These are phyloP conservation scores for Suricata suricatta DNA, from an alignment of 2,113 vertebrate species.

Conservation along the genomic window DNA sequence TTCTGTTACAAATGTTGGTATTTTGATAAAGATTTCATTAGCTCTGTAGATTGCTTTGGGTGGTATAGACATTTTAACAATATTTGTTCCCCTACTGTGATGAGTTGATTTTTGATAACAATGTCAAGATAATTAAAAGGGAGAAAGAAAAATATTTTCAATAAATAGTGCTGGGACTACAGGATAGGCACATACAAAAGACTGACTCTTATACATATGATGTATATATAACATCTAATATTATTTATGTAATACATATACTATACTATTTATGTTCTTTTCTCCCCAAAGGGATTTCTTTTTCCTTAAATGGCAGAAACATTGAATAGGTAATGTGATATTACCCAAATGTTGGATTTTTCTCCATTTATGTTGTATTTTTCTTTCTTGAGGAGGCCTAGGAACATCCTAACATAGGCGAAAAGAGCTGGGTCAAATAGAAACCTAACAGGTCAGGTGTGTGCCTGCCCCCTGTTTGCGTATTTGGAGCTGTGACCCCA, in stretches of 20 bases:
- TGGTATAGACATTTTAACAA: neutral
- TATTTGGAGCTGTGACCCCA: neutral
- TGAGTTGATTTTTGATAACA: neutral
- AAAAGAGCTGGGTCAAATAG: neutral
- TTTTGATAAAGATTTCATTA: neutral
- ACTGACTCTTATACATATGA: neutral
- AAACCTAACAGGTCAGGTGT: neutral
- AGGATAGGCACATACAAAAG: neutral
- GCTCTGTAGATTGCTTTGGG: neutral
- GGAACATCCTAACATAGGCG: neutral
- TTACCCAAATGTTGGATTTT: neutral
- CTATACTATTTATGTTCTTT: neutral
- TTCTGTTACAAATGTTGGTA: neutral
- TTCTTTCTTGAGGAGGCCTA: neutral
- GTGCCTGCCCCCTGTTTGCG: neutral
- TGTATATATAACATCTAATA: neutral
- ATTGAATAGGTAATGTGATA: neutral
- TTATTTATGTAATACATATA: neutral
- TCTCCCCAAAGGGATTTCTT: neutral
- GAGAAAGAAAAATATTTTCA: neutral
- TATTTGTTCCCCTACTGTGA: neutral
- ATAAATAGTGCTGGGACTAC: neutral
- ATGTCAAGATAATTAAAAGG: neutral
- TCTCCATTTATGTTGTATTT: neutral
- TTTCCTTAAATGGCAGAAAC: neutral